phyloP scores from a whole-genome alignment of 2,888 invertebrate genomes.

The Oxystoma pomonae region DNA sequence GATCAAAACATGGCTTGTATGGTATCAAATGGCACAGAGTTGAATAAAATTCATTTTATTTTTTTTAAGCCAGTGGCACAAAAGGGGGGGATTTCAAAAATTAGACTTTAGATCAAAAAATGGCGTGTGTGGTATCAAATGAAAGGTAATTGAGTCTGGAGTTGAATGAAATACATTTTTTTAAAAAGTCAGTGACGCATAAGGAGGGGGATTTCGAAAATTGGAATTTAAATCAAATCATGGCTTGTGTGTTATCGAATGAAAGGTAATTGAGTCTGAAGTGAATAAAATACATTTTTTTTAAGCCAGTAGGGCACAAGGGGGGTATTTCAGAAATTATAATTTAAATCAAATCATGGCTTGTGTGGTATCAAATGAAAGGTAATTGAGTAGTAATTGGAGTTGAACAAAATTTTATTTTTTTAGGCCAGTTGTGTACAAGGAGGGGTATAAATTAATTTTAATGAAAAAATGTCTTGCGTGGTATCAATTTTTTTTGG shows the following conservation, averaged over 20 bases:
- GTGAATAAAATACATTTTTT: neutral
- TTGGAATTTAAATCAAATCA: neutral
- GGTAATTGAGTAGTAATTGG: too few relatives aligned
- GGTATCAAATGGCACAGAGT: neutral
- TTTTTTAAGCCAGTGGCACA: neutral
- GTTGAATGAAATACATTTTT: neutral
- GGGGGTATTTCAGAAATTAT: too few relatives aligned
- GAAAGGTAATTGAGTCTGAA: neutral
- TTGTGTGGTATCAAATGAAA: too few relatives aligned
- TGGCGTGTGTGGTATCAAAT: neutral
- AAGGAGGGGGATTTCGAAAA: neutral
- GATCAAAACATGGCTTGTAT: neutral
- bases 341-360: too few relatives aligned
- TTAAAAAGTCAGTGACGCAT: too few relatives aligned
- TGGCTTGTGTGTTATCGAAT: neutral
- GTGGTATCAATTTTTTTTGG: too few relatives aligned
- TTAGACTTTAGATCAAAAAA: neutral
- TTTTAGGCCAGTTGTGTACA: too few relatives aligned
- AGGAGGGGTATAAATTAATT: too few relatives aligned
- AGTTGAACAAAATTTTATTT: too few relatives aligned
- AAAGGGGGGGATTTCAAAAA: neutral
- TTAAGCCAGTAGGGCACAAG: too few relatives aligned
- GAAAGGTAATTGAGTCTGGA: neutral
- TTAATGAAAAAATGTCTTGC: too few relatives aligned
- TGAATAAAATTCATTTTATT: neutral